Conservation (phyloP, 2,797 vertebrate genomes). For the Hippopotamyrus pictus region DNA sequence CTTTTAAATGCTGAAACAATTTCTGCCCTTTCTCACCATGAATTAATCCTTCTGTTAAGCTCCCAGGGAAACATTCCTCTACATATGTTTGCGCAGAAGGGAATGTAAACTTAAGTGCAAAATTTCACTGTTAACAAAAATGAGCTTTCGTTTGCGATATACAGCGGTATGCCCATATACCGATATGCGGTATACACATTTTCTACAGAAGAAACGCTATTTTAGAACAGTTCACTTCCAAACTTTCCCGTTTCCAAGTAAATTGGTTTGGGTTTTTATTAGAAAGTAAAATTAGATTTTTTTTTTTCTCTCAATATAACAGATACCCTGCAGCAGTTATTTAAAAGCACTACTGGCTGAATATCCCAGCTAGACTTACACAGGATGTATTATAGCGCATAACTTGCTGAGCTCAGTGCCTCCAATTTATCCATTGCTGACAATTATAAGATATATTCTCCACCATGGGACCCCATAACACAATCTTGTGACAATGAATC, state of each 20-base stretch:
- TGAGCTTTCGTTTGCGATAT: background rate
- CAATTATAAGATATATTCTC: background rate
- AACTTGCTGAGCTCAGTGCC: background rate
- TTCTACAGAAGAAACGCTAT: background rate
- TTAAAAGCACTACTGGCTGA: background rate
- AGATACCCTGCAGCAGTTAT: slow-evolving; percentile 1
- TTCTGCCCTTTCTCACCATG: background rate
- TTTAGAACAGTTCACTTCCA: slow-evolving; percentile 11
- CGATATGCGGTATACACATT: too few relatives aligned
- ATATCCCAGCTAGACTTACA: background rate
- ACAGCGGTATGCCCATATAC: too few relatives aligned
- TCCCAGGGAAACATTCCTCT: background rate
- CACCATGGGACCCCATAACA: background rate
- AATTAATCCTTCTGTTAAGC: background rate
- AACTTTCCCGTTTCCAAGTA: background rate
- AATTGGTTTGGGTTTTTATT: slow-evolving; percentile 13
- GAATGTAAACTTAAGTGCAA: slow-evolving; percentile 10
- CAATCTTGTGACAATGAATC: background rate
- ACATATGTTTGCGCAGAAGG: background rate
- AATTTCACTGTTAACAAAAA: slow-evolving; percentile 5
- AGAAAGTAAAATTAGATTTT: slow-evolving; percentile 12
- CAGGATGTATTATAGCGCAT: background rate
- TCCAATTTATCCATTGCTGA: background rate
- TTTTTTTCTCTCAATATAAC: background rate
- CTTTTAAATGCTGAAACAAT: slow-evolving; percentile 8